Evolutionary conservation across 2,888 invertebrate species (phyloP).

Genomic region (Mesorhabditis belari): DNA sequence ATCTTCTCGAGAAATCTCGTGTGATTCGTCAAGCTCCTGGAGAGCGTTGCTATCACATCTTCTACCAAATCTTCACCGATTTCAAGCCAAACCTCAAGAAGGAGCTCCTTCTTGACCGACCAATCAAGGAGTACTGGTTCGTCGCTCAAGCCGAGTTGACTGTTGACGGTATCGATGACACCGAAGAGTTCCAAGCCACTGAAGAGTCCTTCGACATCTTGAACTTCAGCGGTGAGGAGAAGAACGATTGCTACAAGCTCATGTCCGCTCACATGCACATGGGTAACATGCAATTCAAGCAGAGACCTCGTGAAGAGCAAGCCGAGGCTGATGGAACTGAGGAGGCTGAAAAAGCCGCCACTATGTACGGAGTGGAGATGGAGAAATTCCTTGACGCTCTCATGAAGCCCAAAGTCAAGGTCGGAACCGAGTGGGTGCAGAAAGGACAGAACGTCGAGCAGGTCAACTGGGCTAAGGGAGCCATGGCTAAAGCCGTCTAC

Average conservation of each 20-base stretch:
- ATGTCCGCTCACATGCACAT: conserved; percentile 98
- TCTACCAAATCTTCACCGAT: conserved; percentile 77
- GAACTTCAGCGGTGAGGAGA: conserved; percentile 94
- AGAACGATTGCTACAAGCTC: conserved; percentile 93
- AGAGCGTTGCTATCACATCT: conserved; percentile 99
- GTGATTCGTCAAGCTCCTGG: conserved; percentile 96
- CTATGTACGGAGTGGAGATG: conserved; percentile 40
- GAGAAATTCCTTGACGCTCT: conserved; percentile 55
- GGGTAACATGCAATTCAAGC: conserved; percentile 99
- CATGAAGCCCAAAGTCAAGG: conserved; percentile 58
- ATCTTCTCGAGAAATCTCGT: conserved; percentile 98
- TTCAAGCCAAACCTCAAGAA: conserved; percentile 2
- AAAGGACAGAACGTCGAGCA: conserved; percentile 58
- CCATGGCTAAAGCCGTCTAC: conserved; percentile 57
- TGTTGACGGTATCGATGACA: conserved; percentile 84
- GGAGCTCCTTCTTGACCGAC: conserved; percentile 64
- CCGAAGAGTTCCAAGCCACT: conserved; percentile 70
- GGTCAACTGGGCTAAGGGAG: conserved; percentile 44
- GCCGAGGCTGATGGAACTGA: conserved; percentile 67
- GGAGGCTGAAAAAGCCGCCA: conserved; percentile 31
- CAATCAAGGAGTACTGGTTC: conserved; percentile 74
- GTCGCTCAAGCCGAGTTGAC: conserved; percentile 88
- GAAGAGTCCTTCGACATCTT: conserved; percentile 89
- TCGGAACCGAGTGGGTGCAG: conserved; percentile 57
- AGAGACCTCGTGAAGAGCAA: conserved; percentile 99